Conservation (phyloP, 1,140 invertebrate species). For the Lanistes nyassanus region DNA sequence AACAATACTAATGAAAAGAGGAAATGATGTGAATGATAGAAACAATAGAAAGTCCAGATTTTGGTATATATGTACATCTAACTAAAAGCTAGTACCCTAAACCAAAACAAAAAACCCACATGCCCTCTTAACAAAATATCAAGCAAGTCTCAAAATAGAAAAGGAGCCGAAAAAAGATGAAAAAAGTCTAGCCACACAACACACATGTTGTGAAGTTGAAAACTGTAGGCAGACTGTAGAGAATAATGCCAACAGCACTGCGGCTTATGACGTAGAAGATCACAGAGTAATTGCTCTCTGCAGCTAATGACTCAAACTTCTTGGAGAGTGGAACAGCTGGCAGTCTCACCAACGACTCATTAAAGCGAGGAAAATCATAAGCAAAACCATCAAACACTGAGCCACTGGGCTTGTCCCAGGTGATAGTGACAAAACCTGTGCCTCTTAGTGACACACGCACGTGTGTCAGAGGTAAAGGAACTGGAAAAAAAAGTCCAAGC, state of each 20-base stretch:
- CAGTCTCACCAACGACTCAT: slow-evolving; percentile 17
- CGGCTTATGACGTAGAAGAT: slow-evolving; percentile 26
- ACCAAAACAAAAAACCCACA: no score
- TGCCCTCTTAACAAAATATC: neutral
- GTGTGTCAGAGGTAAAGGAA: slow-evolving; percentile 37
- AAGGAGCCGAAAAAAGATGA: neutral
- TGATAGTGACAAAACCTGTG: slow-evolving; percentile 33
- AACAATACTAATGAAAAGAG: no score
- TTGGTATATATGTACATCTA: no score
- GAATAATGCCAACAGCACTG: neutral
- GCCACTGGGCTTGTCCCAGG: slow-evolving; percentile 35
- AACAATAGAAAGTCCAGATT: no score
- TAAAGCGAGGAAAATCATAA: slow-evolving; percentile 25
- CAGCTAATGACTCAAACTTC: slow-evolving; percentile 22
- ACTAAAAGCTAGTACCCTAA: no score
- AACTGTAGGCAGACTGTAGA: slow-evolving; percentile 22
- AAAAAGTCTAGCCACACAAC: neutral
- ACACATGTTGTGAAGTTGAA: slow-evolving; percentile 38
- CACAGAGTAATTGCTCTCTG: slow-evolving; percentile 32
- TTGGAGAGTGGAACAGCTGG: slow-evolving; percentile 7
- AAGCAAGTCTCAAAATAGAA: neutral
- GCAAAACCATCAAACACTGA: slow-evolving; percentile 29
- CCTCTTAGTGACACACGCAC: slow-evolving; percentile 31
- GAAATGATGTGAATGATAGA: no score
- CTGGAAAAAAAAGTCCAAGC: slow-evolving; percentile 28